Conservation (phyloP, 2,888 invertebrate genomes). For the Leptopilina myrica region DNA sequence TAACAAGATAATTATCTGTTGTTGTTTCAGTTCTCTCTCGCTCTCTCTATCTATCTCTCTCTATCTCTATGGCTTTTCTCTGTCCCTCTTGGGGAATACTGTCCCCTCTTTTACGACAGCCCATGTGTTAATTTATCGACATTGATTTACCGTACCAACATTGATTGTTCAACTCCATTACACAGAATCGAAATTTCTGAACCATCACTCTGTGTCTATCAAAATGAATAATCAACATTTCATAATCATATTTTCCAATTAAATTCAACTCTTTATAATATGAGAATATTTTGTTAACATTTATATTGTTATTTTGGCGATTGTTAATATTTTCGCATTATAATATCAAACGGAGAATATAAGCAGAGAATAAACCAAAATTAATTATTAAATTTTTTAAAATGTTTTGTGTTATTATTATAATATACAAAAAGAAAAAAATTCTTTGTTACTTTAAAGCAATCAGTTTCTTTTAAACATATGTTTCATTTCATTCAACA, state of each 20-base stretch:
- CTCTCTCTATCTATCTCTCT: too few relatives aligned
- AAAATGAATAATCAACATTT: background rate
- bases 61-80: too few relatives aligned
- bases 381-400: too few relatives aligned
- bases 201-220: background rate
- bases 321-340: background rate
- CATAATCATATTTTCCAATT: constrained; percentile 3
- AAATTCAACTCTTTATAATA: background rate
- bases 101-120: constrained; percentile 5
- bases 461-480: too few relatives aligned
- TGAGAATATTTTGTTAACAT: too few relatives aligned
- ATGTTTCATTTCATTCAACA: too few relatives aligned
- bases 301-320: too few relatives aligned
- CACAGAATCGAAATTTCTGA: constrained; percentile 26
- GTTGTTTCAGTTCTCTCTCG: background rate
- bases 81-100: background rate
- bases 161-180: constrained; percentile 30
- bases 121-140: constrained; percentile 19
- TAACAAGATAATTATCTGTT: constrained; percentile 30
- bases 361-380: too few relatives aligned
- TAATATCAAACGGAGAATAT: too few relatives aligned
- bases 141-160: constrained; percentile 29
- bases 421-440: too few relatives aligned
- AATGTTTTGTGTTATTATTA: too few relatives aligned
- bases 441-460: too few relatives aligned